phyloP scores from a whole-genome alignment of 2,888 invertebrate genomes.

The Papilio elwesi region DNA sequence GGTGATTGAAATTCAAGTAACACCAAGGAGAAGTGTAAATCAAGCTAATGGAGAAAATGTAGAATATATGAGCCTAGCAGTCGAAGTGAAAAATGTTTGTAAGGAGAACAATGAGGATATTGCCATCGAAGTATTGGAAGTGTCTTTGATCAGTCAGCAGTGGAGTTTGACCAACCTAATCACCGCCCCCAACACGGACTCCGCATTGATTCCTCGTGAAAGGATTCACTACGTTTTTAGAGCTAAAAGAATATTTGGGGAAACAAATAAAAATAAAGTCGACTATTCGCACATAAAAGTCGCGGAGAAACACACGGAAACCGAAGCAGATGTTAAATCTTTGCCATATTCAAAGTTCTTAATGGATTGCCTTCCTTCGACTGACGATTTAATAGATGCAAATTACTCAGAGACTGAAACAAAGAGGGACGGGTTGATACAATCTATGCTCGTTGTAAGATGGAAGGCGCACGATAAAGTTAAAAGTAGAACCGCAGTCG shows the following conservation, averaged over 20 bases:
- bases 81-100: constrained; percentile 88
- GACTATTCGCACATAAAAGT: constrained; percentile 68
- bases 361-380: constrained; percentile 59
- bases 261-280: constrained; percentile 58
- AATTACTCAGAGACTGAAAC: constrained; percentile 42
- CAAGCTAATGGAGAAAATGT: constrained; percentile 61
- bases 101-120: constrained; percentile 85
- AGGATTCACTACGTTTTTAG: constrained; percentile 71
- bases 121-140: constrained; percentile 83
- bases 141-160: constrained; percentile 84
- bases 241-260: constrained; percentile 60
- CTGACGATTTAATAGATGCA: constrained; percentile 58
- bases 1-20: constrained; percentile 82
- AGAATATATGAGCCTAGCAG: constrained; percentile 86
- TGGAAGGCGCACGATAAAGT: constrained; percentile 85
- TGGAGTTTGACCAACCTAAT: constrained; percentile 83
- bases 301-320: constrained; percentile 56
- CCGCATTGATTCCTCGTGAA: constrained; percentile 65
- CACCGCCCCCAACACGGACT: constrained; percentile 60
- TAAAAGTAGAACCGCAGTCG: constrained; percentile 83
- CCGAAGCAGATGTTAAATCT: constrained; percentile 53
- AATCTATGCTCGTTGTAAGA: constrained; percentile 75
- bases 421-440: constrained; percentile 63
- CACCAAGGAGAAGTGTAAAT: constrained; percentile 80
- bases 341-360: constrained; percentile 69